Evolutionary conservation across 2,113 vertebrate genomes (phyloP).

Genomic region (Elgaria multicarinata): DNA sequence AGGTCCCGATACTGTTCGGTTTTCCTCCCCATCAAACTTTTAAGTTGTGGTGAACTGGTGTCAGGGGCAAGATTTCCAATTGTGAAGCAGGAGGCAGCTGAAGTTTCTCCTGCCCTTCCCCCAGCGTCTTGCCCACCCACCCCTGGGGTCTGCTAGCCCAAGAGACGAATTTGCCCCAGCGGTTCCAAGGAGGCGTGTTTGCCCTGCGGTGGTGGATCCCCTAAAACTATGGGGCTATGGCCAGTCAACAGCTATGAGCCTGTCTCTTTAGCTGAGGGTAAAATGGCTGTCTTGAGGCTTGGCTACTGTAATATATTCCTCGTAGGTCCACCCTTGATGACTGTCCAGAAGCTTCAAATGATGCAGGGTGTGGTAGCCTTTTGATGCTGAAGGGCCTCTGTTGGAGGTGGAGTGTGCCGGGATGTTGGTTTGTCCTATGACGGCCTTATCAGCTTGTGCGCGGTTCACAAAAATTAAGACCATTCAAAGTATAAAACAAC

Average conservation of each 20-base stretch:
- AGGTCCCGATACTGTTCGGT: background rate
- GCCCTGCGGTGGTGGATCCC: background rate
- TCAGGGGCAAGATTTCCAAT: background rate
- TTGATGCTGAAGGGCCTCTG: background rate
- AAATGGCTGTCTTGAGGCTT: background rate
- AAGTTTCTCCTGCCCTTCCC: background rate
- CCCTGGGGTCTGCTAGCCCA: background rate
- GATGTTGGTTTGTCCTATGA: background rate
- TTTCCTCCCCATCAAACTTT: background rate
- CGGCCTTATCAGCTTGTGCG: background rate
- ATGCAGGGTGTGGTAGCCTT: too few relatives aligned
- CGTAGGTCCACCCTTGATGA: background rate
- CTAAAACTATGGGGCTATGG: background rate
- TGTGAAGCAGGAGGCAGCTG: background rate
- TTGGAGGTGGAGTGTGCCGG: background rate
- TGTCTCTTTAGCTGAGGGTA: background rate
- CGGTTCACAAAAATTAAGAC: too few relatives aligned
- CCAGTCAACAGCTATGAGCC: background rate
- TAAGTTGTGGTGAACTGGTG: background rate
- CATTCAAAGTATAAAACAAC: too few relatives aligned
- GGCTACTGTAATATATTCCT: background rate
- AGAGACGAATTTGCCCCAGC: background rate
- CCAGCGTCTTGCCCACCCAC: too few relatives aligned
- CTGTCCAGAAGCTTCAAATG: background rate
- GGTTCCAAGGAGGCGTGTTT: background rate